These are phyloP conservation scores for Zaprionus lachaisei DNA, from an alignment of 1,140 invertebrate species.

Conservation along the genomic window DNA sequence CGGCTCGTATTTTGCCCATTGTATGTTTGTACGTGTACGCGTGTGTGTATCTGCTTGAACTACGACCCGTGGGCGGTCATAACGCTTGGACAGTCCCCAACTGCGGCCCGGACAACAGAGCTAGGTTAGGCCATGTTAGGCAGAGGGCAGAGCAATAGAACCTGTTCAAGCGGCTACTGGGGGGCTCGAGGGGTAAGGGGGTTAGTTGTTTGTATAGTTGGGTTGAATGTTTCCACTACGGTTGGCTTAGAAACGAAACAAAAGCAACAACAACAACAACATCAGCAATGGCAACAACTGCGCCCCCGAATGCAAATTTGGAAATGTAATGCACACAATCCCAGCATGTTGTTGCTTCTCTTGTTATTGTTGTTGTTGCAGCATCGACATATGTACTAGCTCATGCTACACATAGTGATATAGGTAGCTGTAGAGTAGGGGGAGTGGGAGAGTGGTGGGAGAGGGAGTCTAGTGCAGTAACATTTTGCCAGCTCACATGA, in stretches of 20 bases:
- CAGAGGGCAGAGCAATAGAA: background rate
- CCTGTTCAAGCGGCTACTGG: background rate
- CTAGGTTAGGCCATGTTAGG: background rate
- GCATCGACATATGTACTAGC: slow-evolving; percentile 35
- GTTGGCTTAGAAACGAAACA: slow-evolving; percentile 55
- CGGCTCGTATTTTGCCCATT: slow-evolving; percentile 56
- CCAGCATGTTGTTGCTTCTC: background rate
- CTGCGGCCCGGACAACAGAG: slow-evolving; percentile 13
- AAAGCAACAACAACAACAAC: slow-evolving; percentile 31
- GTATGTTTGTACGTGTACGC: slow-evolving; percentile 42
- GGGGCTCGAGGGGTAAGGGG: background rate
- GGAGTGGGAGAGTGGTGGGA: too few species aligned
- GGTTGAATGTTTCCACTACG: slow-evolving; percentile 24
- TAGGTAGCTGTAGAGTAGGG: background rate
- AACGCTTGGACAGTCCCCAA: slow-evolving; percentile 25
- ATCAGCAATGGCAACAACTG: slow-evolving; percentile 20
- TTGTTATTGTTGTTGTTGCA: slow-evolving; percentile 15
- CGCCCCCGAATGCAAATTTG: slow-evolving; percentile 41
- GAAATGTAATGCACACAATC: slow-evolving; percentile 44
- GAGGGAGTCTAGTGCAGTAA: background rate
- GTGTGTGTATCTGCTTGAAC: slow-evolving; percentile 41
- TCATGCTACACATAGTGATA: background rate
- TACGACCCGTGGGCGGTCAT: slow-evolving; percentile 41
- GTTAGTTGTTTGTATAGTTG: slow-evolving; percentile 39
- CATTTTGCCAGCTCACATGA: background rate